phyloP scores from a whole-genome alignment of 1,140 invertebrate genomes.

The Trachelipus rathkii region DNA sequence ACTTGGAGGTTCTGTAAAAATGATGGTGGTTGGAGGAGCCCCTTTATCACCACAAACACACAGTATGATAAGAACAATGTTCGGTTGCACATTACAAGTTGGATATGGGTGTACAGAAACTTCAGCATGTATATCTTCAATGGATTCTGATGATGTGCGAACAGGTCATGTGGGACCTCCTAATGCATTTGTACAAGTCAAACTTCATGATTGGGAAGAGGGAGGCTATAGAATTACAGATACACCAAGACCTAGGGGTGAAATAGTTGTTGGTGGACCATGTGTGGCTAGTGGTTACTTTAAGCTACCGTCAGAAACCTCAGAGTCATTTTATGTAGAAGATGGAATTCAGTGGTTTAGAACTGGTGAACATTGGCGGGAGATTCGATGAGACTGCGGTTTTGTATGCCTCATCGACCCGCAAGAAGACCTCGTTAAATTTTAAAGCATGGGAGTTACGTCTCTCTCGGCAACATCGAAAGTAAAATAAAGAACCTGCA shows the following conservation, averaged over 20 bases:
- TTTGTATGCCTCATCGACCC: constrained; percentile 60
- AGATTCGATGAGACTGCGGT: constrained; percentile 58
- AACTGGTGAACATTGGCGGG: constrained; percentile 62
- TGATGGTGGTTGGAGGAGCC: constrained; percentile 88
- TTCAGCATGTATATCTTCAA: constrained; percentile 83
- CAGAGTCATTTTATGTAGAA: constrained; percentile 55
- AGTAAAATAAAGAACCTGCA: constrained; percentile 54
- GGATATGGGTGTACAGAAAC: constrained; percentile 98
- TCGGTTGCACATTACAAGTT: constrained; percentile 84
- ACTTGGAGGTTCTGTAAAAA: constrained; percentile 79
- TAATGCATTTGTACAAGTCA: constrained; percentile 47
- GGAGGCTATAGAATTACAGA: constrained; percentile 57
- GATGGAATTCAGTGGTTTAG: constrained; percentile 55
- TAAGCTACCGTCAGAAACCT: constrained; percentile 56
- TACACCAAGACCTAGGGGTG: constrained; percentile 81
- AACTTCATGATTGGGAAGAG: constrained; percentile 58
- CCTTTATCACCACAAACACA: constrained; percentile 94
- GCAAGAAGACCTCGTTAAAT: constrained; percentile 61
- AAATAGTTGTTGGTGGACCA: constrained; percentile 73
- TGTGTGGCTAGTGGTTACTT: constrained; percentile 53
- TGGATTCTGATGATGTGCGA: constrained; percentile 63
- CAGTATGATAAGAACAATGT: constrained; percentile 85
- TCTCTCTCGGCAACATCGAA: constrained; percentile 56
- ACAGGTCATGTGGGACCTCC: constrained; percentile 45
- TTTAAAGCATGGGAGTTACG: constrained; percentile 60